Conservation (phyloP, 2,888 invertebrate species). For the Dilophus febrilis region DNA sequence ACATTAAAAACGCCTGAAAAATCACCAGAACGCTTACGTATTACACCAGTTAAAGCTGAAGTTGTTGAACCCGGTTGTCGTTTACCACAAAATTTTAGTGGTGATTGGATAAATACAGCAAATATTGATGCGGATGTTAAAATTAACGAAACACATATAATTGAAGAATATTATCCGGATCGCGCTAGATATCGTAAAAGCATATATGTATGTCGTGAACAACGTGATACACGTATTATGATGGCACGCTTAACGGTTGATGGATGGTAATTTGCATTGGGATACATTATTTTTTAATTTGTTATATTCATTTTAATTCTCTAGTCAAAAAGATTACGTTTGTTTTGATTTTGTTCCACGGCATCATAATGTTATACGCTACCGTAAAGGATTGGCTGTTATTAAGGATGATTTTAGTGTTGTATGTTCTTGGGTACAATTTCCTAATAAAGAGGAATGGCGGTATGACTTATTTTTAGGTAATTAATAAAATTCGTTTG, state of each 20-base stretch:
- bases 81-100: slow-evolving; percentile 82
- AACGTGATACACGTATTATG: slow-evolving; percentile 78
- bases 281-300: neutral
- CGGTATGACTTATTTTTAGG: slow-evolving; percentile 63
- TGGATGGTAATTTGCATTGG: slow-evolving; percentile 33
- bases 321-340: slow-evolving; percentile 84
- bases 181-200: slow-evolving; percentile 73
- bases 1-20: slow-evolving; percentile 84
- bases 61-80: slow-evolving; percentile 81
- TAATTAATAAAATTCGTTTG: neutral
- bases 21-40: slow-evolving; percentile 73
- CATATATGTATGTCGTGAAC: slow-evolving; percentile 88
- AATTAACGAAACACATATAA: slow-evolving; percentile 92
- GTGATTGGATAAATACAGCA: slow-evolving; percentile 94
- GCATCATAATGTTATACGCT: slow-evolving; percentile 90
- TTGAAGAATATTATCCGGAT: slow-evolving; percentile 89
- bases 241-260: slow-evolving; percentile 94
- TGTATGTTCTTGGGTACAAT: slow-evolving; percentile 89
- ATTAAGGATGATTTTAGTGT: slow-evolving; percentile 82
- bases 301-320: slow-evolving; percentile 23
- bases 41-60: slow-evolving; percentile 80
- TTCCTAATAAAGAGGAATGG: slow-evolving; percentile 69
- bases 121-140: slow-evolving; percentile 88
- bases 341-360: slow-evolving; percentile 93
- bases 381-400: slow-evolving; percentile 71